Conservation (phyloP, 2,888 invertebrate species). For the Drosophila hamatofila region DNA sequence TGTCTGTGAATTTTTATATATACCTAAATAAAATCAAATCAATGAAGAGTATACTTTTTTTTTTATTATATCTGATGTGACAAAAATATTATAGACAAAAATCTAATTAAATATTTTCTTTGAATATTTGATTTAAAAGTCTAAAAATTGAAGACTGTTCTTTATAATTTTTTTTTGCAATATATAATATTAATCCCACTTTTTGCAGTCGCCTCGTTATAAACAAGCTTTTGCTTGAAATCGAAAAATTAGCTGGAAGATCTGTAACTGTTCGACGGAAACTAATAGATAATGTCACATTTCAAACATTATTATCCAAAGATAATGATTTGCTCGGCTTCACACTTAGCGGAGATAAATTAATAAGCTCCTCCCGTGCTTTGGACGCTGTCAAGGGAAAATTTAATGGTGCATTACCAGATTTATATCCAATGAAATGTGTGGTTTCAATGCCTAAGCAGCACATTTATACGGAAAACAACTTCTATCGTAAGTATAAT, state of each 20-base stretch:
- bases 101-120: too few relatives aligned
- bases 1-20: too few relatives aligned
- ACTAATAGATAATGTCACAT: conserved; percentile 87
- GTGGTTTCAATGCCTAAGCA: conserved; percentile 87
- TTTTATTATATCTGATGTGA: too few relatives aligned
- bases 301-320: conserved; percentile 87
- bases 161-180: too few relatives aligned
- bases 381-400: conserved; percentile 86
- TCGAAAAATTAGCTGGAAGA: conserved; percentile 88
- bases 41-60: too few relatives aligned
- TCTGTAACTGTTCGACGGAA: conserved; percentile 87
- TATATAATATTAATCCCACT: neutral
- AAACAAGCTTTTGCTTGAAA: conserved; percentile 89
- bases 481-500: conserved; percentile 90
- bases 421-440: conserved; percentile 91
- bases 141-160: too few relatives aligned
- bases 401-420: conserved; percentile 88
- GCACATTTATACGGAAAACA: conserved; percentile 88
- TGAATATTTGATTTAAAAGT: too few relatives aligned
- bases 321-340: conserved; percentile 88
- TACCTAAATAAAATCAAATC: too few relatives aligned
- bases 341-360: conserved; percentile 88
- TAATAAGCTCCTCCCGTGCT: conserved; percentile 88
- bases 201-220: conserved; percentile 88
- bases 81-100: too few relatives aligned